Evolutionary conservation across 2,797 vertebrate genomes (phyloP).

Genomic region (Halcyon smyrnensis): DNA sequence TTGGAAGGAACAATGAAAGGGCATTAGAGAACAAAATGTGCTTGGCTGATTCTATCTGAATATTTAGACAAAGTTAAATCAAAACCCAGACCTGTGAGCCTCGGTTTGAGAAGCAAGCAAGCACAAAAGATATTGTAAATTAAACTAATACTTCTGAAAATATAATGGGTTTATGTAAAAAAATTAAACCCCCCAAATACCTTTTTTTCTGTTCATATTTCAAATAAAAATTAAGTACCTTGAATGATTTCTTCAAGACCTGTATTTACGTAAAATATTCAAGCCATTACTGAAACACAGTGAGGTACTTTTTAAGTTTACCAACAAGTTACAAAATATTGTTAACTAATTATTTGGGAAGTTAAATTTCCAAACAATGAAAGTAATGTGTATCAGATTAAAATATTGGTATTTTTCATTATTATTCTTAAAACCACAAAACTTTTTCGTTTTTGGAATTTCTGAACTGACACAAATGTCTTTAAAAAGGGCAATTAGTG

Average conservation of each 20-base stretch:
- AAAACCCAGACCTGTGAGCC: not conserved
- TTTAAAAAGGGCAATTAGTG: constrained; percentile 89
- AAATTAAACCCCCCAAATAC: constrained; percentile 1
- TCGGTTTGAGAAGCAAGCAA: not conserved
- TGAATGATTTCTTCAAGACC: not conserved
- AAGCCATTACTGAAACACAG: not conserved
- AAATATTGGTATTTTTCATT: constrained; percentile 62
- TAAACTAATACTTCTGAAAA: constrained; percentile 16
- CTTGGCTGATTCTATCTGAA: not conserved
- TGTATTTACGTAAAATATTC: not conserved
- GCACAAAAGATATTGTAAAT: not conserved
- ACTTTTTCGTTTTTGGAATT: constrained; percentile 63
- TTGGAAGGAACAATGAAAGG: not conserved
- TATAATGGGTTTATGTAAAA: constrained; percentile 14
- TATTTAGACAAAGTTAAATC: not conserved
- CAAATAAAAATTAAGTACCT: constrained; percentile 15
- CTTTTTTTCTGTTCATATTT: constrained; percentile 10
- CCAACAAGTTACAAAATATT: not conserved
- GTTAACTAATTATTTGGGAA: not conserved
- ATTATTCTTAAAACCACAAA: constrained; percentile 54
- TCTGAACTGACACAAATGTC: constrained; percentile 82
- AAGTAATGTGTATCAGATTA: not conserved
- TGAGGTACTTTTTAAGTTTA: not conserved
- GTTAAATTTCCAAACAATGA: not conserved
- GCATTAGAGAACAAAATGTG: not conserved